Evolutionary conservation across 1,140 invertebrate genomes (phyloP), one percentile per base, ranked within the genome.

Genomic region (Phenacoccus solenopsis): DNA sequence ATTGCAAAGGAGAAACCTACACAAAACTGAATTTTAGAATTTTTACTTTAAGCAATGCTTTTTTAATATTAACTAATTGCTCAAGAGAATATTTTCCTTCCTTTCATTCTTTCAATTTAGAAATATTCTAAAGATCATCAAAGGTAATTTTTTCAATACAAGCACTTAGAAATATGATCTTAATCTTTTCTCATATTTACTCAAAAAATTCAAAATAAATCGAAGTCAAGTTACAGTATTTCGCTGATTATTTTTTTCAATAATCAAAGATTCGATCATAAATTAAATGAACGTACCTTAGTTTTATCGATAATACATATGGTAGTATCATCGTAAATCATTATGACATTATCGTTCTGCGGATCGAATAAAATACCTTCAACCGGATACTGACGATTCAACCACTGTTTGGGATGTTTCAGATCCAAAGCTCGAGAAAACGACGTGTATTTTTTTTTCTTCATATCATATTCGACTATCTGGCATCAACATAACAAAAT

Each of bases 401-500:
- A 77, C 82, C 78, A 84, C 70, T 80, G 77, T 13, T 73, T 78
- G 28, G 80, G 82, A 73, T 79, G 76, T 35, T 73, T 75, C 72
- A 75, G 79, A 76, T 79, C 77, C n/a, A 82, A 74, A 59, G 80
- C 79, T 73, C 78, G 80, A 12, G 82, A 80, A 78, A 86, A 84
- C 38, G 82, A 75, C 0, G 84, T 85, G 64, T 85, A 86, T 22
- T 79, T 77, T 57, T 80, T 82, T 30, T 80, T 77, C 1, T 74
- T 70, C 35, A 91, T 76, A 75, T 84, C 83, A 73, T 87, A 91
- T 75, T 91, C 89, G 21, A 90, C 76, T 59, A 91, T 81, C 83
- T 89, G 75, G 9, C 80, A 81, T 68, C 57, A 73, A 72, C 70
- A 27, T 16, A 78, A 80, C 69, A 64, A 4, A 49, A 49, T 49